A percentile compares a stretch with the other conserved stretches of the same genome.
Evolutionary conservation across 1,140 invertebrate species (phyloP).

Genomic region (Euglossa dilemma): DNA sequence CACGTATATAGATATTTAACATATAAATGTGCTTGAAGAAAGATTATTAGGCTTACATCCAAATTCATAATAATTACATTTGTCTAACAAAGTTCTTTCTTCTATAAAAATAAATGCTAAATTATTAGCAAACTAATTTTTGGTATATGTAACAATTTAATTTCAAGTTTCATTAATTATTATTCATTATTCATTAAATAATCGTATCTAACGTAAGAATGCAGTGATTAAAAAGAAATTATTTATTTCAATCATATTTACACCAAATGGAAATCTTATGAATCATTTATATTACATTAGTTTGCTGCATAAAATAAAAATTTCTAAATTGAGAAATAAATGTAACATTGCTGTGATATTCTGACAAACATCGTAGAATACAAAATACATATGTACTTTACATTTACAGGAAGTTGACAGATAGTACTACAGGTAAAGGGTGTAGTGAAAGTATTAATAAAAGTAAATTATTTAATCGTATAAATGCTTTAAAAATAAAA

Average conservation of each 20-base stretch:
- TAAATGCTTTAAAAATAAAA: constrained; percentile 68
- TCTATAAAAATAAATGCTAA: background rate
- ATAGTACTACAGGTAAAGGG: constrained; percentile 69
- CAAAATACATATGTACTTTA: background rate
- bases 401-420: constrained; percentile 65
- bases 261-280: background rate
- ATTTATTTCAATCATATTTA: background rate
- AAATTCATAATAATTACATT: constrained; percentile 1
- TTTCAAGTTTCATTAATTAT: background rate
- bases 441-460: constrained; percentile 68
- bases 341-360: background rate
- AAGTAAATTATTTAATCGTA: constrained; percentile 64
- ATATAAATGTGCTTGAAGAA: background rate
- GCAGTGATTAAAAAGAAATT: background rate
- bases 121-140: background rate
- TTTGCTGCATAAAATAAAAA: background rate
- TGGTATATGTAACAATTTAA: background rate
- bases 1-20: background rate
- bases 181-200: background rate
- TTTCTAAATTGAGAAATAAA: background rate
- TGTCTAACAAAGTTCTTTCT: background rate
- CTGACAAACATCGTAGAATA: background rate
- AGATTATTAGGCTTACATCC: background rate
- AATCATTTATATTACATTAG: background rate
- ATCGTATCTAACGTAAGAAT: background rate